These are phyloP conservation scores for Athetis lepigone DNA, from an alignment of 2,888 invertebrate genomes.

Conservation along the genomic window DNA sequence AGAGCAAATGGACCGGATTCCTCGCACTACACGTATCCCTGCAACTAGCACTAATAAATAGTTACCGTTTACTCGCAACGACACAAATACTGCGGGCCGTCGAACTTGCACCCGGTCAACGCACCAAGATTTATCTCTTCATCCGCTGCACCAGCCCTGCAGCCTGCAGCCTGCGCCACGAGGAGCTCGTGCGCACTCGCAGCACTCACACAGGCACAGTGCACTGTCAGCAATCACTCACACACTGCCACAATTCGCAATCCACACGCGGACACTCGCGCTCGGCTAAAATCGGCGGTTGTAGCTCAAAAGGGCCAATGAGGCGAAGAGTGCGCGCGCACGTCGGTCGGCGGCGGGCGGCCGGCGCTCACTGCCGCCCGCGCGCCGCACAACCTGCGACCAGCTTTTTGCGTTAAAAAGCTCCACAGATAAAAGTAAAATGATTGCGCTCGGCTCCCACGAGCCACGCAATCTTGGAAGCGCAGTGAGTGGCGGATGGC, in stretches of 20 bases:
- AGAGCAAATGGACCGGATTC: constrained; percentile 60
- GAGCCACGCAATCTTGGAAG: constrained; percentile 55
- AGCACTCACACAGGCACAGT: constrained; percentile 55
- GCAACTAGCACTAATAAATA: constrained; percentile 65
- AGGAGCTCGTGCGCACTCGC: constrained; percentile 57
- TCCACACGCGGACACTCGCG: constrained; percentile 56
- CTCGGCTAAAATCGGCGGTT: constrained; percentile 64
- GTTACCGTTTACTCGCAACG: constrained; percentile 76
- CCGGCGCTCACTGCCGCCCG: constrained; percentile 79
- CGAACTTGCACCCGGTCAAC: constrained; percentile 81
- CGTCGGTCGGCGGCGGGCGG: constrained; percentile 72
- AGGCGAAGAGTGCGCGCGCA: constrained; percentile 53
- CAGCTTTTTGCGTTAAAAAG: constrained; percentile 85
- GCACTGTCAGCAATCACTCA: constrained; percentile 48
- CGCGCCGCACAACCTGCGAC: constrained; percentile 76
- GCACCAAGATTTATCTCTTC: constrained; percentile 78
- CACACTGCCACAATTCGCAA: constrained; percentile 47
- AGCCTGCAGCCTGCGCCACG: constrained; percentile 63
- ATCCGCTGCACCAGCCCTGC: constrained; percentile 69
- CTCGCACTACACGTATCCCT: constrained; percentile 50
- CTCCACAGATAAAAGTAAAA: constrained; percentile 80
- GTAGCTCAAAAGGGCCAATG: constrained; percentile 56
- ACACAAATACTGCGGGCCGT: constrained; percentile 72
- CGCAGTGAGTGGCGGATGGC: constrained; percentile 26
- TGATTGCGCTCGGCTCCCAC: constrained; percentile 83